phyloP scores from a whole-genome alignment of 30 jellyfish, hydroid and myxozoan genomes.

The Cassiopea andromeda region DNA sequence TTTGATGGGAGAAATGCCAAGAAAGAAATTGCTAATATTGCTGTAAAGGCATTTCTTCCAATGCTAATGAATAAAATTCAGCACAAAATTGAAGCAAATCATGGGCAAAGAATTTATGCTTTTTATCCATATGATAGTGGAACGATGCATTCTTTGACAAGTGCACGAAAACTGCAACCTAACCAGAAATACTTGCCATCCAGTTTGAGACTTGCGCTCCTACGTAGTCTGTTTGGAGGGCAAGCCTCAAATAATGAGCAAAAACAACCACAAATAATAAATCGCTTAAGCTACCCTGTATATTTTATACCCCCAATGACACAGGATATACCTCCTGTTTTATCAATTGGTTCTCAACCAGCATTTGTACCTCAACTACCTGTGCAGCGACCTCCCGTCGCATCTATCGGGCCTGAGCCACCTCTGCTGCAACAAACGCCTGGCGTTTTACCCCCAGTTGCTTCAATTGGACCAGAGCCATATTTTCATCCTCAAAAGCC shows the following conservation, averaged over 20 bases:
- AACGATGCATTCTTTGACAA: not conserved
- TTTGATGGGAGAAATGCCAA: constrained; percentile 12
- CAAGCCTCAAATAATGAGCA: constrained; percentile 7
- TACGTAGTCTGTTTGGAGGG: constrained; percentile 40
- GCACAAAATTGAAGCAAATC: constrained; percentile 35
- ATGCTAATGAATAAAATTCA: constrained; percentile 51
- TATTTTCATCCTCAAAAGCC: constrained; percentile 36
- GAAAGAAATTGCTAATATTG: constrained; percentile 70
- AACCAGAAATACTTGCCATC: constrained; percentile 17
- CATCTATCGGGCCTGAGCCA: constrained; percentile 74
- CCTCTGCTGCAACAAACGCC: constrained; percentile 1
- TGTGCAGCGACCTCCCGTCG: constrained; percentile 53
- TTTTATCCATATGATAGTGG: constrained; percentile 42
- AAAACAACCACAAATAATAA: constrained; percentile 44
- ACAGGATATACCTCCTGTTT: constrained; percentile 54
- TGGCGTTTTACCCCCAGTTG: constrained; percentile 53
- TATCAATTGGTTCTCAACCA: constrained; percentile 84
- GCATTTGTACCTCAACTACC: constrained; percentile 39
- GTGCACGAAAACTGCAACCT: not conserved
- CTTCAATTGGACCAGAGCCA: constrained; percentile 73
- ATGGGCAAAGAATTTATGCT: constrained; percentile 37
- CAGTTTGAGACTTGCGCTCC: constrained; percentile 62
- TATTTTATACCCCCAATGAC: constrained; percentile 54
- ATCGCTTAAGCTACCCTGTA: constrained; percentile 60
- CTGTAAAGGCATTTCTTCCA: constrained; percentile 79